Evolutionary conservation across 1,140 invertebrate species (phyloP), one percentile per base, ranked within the genome.

Genomic region (Drosophila quadrilineata): DNA sequence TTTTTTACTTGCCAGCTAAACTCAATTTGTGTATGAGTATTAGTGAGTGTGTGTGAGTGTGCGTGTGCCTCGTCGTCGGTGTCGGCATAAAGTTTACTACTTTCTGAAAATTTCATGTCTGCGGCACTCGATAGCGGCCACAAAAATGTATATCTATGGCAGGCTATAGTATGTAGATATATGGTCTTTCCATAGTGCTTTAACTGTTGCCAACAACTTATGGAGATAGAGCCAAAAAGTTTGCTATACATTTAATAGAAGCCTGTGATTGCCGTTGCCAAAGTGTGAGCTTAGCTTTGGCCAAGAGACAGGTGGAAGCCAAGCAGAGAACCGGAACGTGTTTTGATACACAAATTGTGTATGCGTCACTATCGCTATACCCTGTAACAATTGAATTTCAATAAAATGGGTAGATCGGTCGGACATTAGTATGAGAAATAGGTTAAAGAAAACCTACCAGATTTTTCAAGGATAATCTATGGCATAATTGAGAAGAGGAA

Each of bases 21-120:
- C 77, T 57, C 58, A 58, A 76, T 84, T 79, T 46, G n/a, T n/a
- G n/a, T n/a, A 46, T 45, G 31, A 36, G 38, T 58, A 48, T 65
- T 33, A 63, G 43, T 31, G 40, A 8, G 9, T 31, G 21, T 45
- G 31, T 56, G 48, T 56, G 28, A 29, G 9, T 29, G 24, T 46
- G 19, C 57, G 40, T 57, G 65, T 21, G 48, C 35, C 38, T 57
- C 57, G 67, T 72, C 52, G 60, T 46, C 76, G 67, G 62, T 69
- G 74, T 67, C 68, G 77, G 77, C 73, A 77, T 77, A 84, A 82
- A 82, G 68, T 82, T 82, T 84, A 60, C 72, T 84, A 82, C 77
- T 82, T 84, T 76, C 73, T 76, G 77, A 65, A 84, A 82, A 82
- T 76, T 84, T 72, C 68, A 82, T 84, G 76, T 82, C 76, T 84